Evolutionary conservation across 2,797 vertebrate species (phyloP), one percentile per base, ranked within the genome.

Genomic region (Anguilla obscura): DNA sequence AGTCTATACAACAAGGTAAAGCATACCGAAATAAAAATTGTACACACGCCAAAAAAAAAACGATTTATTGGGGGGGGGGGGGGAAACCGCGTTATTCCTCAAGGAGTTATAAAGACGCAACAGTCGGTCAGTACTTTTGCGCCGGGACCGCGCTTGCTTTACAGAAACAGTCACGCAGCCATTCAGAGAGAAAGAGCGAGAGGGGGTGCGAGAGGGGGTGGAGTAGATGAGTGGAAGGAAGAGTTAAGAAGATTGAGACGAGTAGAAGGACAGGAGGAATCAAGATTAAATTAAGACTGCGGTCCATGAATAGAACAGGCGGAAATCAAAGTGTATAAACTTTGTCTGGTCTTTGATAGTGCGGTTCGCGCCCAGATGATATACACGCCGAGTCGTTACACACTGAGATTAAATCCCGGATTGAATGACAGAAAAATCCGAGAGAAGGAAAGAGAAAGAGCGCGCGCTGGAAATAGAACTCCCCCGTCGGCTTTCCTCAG

Each of bases 351-450:
- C n/a, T n/a, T 86, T 7, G 6, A 91, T 91, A 87, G 89, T 90
- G 92, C 91, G 93, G 71, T 63, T 33, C 88, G 89, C 88, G 89
- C 88, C 89, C 87, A 85, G 88, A 87, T 90, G 92, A 91, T 93
- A 93, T 94, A 93, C 50, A 10, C 10, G 7, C 50, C 6, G 94
- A 93, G 91, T 93, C 94, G 93, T 95, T 95, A 96, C 94, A 96
- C 94, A 94, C 94, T 94, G 93, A 94, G 94, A 95, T 96, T 95
- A 96, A 89, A 93, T 93, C 92, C 92, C 89, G 93, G 89, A 90
- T 91, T 94, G 93, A 94, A 93, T 92, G 93, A 94, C 92, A 92
- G 89, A 89, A 85, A 90, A 86, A 74, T 8, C 27, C 27, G 76
- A 45, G 24, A 52, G 24, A 56, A 24, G 48, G 33, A 74, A 16